Base-by-base conservation (phyloP, 2,888 invertebrate genomes). In the Cremastinae sp. region DNA sequence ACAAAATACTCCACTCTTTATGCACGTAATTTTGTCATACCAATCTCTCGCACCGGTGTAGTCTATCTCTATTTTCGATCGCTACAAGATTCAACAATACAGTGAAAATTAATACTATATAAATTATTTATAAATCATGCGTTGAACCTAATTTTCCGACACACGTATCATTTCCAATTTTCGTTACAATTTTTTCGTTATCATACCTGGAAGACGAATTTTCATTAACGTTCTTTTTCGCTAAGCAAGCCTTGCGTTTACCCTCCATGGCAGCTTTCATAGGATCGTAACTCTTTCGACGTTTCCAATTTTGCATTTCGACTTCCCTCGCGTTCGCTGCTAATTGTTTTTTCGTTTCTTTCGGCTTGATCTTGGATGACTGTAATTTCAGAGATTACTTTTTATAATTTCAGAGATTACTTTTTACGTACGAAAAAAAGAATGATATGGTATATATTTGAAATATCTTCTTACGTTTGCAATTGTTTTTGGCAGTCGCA, bases 211-310 rank as follows among this genome's bases (percentile, higher is more conserved):
- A 88, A 65, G 87, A 88, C 39, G 85, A 76, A 80, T 83, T 86
- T 14, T 80, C 59, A 66, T 82, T 83, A 1, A 69, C 61, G 70
- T 58, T 82, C 75, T 83, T 81, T 62, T 87, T 86, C 0, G 83
- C 86, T n/a, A 87, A 82, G 64, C 88, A 88, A 74, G 87, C 84
- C 85, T 93, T 93, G 84, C 92, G 92, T 84, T 92, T 94, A 18
- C 95, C 97, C 88, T 97, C 96, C 66, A 96, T 96, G 0, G 97
- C 98, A 0, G 98, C 96, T 89, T 95, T 96, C 93, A 96, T 94
- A 22, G 98, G 98, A 91, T 98, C 97, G 90, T 98, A 98, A 81
- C 96, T 97, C 84, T 98, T 98, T 79, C 98, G 92, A 68, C 98
- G 93, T 88, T 97, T 96, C 98, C 98, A 98, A 91, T 98, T 98